Conservation (phyloP, 2,113 vertebrate species). For the Mola mola region DNA sequence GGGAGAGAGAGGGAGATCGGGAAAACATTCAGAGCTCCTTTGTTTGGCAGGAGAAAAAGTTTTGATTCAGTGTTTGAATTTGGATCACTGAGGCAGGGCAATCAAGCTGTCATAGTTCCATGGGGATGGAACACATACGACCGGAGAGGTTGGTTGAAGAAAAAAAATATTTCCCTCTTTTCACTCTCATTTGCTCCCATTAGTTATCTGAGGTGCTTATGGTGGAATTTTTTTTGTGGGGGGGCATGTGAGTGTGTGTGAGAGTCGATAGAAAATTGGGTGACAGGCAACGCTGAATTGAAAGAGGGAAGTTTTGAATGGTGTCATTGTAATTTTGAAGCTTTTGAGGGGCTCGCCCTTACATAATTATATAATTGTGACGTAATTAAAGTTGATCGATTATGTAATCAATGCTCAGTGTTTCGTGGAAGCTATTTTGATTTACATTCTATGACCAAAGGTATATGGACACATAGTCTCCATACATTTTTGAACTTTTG, state of each 20-base stretch:
- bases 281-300: constrained; percentile 32
- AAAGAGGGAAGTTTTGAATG: constrained; percentile 58
- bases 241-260: neutral
- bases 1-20: constrained; percentile 34
- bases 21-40: constrained; percentile 54
- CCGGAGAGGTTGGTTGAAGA: constrained; percentile 62
- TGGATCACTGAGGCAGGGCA: constrained; percentile 31
- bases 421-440: constrained; percentile 18
- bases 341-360: constrained; percentile 41
- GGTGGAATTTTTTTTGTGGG: neutral
- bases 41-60: constrained; percentile 56
- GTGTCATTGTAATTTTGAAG: constrained; percentile 58
- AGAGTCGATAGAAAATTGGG: constrained; percentile 1
- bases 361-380: constrained; percentile 49
- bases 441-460: neutral
- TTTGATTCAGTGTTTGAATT: constrained; percentile 52
- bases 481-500: no score
- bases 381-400: constrained; percentile 62
- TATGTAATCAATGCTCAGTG: constrained; percentile 43
- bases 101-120: constrained; percentile 50
- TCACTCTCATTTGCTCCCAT: constrained; percentile 33
- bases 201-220: constrained; percentile 38
- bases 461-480: neutral
- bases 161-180: constrained; percentile 14
- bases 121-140: constrained; percentile 72